phyloP scores from a whole-genome alignment of 2,797 vertebrate species.

The Loriculus beryllinus region DNA sequence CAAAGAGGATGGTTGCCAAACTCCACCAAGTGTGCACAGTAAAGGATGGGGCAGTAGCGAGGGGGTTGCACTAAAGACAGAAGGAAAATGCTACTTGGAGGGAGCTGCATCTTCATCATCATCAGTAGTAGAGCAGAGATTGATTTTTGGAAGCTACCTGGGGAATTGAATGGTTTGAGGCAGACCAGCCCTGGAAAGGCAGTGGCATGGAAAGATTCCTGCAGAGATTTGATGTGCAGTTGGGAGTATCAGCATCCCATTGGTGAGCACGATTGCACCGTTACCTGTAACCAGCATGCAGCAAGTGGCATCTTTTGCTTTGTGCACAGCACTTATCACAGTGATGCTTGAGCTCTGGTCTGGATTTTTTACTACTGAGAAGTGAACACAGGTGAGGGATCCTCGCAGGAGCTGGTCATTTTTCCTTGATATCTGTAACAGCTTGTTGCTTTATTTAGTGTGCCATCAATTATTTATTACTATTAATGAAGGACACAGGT shows the following conservation, averaged over 20 bases:
- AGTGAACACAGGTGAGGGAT: constrained; percentile 46
- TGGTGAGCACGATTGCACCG: not conserved
- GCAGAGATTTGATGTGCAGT: not conserved
- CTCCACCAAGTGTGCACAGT: not conserved
- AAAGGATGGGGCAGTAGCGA: rapidly evolving
- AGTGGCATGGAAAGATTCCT: not conserved
- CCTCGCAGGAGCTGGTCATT: constrained; percentile 38
- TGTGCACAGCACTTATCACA: not conserved
- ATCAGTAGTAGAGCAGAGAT: not conserved
- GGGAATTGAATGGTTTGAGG: not conserved
- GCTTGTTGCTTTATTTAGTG: constrained; percentile 55
- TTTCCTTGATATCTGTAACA: constrained; percentile 61
- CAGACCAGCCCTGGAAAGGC: not conserved
- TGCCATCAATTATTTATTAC: constrained; percentile 68
- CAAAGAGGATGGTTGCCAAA: not conserved
- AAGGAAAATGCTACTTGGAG: not conserved
- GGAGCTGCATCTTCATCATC: not conserved
- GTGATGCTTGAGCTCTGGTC: not conserved
- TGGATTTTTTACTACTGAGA: not conserved
- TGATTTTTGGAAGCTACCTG: not conserved
- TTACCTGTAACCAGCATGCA: not conserved
- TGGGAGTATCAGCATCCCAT: not conserved
- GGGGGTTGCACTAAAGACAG: not conserved
- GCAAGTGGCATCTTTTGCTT: not conserved
- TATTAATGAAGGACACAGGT: constrained; percentile 70